These are phyloP conservation scores for Sebastes steindachneri DNA, from an alignment of 2,797 vertebrate genomes.

Conservation along the genomic window DNA sequence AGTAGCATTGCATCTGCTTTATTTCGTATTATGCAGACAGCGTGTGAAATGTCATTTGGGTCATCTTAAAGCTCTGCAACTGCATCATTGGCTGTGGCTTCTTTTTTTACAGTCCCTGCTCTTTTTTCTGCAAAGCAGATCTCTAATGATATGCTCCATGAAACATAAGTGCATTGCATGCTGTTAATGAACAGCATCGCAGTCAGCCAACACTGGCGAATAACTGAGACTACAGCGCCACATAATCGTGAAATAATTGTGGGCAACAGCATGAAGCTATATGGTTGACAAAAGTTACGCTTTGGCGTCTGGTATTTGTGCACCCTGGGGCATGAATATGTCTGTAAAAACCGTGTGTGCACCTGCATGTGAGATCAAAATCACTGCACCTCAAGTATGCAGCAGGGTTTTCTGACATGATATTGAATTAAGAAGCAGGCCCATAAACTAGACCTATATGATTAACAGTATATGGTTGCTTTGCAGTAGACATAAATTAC, in stretches of 20 bases:
- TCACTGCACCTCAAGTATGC: background rate
- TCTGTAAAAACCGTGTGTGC: background rate
- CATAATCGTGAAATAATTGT: slow-evolving; percentile 69
- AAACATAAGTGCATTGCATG: slow-evolving; percentile 70
- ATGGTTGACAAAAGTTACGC: slow-evolving; percentile 7
- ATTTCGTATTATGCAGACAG: background rate
- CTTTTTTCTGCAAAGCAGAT: slow-evolving; percentile 48
- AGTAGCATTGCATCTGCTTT: background rate
- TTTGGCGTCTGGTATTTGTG: background rate
- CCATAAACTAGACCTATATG: slow-evolving; percentile 11
- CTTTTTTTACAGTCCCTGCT: slow-evolving; percentile 17
- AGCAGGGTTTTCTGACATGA: background rate
- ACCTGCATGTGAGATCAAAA: background rate
- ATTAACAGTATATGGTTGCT: slow-evolving; percentile 36
- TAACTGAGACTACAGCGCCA: slow-evolving; percentile 45
- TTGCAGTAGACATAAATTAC: slow-evolving; percentile 51
- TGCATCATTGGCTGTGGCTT: slow-evolving; percentile 4
- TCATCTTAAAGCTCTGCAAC: slow-evolving; percentile 11
- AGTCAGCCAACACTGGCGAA: slow-evolving; percentile 44
- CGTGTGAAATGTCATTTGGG: background rate
- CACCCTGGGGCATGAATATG: background rate
- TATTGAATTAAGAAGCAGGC: slow-evolving; percentile 14
- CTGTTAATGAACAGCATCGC: slow-evolving; percentile 74
- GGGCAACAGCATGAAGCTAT: slow-evolving; percentile 29
- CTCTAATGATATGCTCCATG: slow-evolving; percentile 71